These are phyloP conservation scores for Heliconius hortense DNA, from an alignment of 2,888 invertebrate species.

Conservation along the genomic window DNA sequence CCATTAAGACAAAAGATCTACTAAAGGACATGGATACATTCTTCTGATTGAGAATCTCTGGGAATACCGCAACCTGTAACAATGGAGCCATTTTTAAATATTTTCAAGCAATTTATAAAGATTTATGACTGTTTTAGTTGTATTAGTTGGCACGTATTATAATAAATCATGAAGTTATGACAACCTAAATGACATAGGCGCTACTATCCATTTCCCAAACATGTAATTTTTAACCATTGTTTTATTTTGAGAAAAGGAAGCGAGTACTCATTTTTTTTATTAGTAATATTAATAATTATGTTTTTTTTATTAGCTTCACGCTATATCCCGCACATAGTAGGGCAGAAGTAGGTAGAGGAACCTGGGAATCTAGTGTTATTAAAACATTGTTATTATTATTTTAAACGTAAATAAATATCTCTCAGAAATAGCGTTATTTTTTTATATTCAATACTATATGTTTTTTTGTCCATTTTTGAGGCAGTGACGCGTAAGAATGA, in stretches of 20 bases:
- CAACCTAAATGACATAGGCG: slow-evolving; percentile 19
- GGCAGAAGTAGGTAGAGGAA: no score
- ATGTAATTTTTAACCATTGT: neutral
- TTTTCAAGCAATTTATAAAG: slow-evolving; percentile 20
- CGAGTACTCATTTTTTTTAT: neutral
- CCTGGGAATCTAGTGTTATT: no score
- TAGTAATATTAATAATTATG: neutral
- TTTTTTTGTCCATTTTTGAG: no score
- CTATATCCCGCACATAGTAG: no score
- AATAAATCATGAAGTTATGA: slow-evolving; percentile 30
- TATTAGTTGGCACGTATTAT: slow-evolving; percentile 20
- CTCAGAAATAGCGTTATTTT: no score
- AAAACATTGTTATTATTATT: neutral
- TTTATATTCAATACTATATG: no score
- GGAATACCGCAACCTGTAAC: slow-evolving; percentile 10
- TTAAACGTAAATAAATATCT: neutral
- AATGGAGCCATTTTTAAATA: slow-evolving; percentile 16
- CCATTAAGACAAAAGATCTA: slow-evolving; percentile 5
- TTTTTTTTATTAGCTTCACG: no score
- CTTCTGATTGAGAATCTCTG: neutral
- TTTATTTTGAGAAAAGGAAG: neutral
- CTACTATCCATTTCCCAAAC: slow-evolving; percentile 8
- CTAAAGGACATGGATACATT: slow-evolving; percentile 13
- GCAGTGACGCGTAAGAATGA: no score
- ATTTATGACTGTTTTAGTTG: slow-evolving; percentile 25